phyloP scores from a whole-genome alignment of 2,113 vertebrate genomes.

The Odontophorus gujanensis region DNA sequence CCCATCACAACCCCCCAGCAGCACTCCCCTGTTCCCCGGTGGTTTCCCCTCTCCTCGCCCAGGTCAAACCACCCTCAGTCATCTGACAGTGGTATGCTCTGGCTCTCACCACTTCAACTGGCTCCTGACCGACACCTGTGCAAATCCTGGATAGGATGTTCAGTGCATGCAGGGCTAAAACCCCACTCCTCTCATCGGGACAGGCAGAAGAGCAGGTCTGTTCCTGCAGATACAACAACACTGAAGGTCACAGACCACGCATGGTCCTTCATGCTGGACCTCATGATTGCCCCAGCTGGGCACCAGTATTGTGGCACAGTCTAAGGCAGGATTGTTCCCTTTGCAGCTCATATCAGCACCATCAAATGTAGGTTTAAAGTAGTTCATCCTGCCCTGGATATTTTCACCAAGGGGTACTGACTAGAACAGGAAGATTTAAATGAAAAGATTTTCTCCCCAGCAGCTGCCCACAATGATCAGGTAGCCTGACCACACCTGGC shows the following conservation, averaged over 20 bases:
- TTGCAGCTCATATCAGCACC: not conserved
- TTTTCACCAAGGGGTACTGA: not conserved
- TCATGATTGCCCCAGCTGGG: accelerated
- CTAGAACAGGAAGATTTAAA: not conserved
- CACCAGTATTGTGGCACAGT: not conserved
- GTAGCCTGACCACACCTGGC: not conserved
- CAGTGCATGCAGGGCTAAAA: not conserved
- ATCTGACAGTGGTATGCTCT: not conserved
- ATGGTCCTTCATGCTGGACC: not conserved
- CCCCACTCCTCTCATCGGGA: not conserved
- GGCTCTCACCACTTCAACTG: not conserved
- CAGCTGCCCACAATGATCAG: not conserved
- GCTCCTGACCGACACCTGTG: not conserved
- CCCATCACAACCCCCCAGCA: accelerated
- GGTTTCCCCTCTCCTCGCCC: not conserved
- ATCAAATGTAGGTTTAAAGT: not conserved
- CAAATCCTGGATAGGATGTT: not conserved
- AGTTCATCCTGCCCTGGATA: not conserved
- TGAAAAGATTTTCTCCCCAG: not conserved
- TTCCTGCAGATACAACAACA: not conserved
- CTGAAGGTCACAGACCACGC: not conserved
- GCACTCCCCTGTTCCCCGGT: not conserved
- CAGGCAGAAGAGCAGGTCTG: not conserved
- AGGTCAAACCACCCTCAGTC: not conserved
- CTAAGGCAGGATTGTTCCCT: not conserved